Evolutionary conservation across 2,888 invertebrate genomes (phyloP), one percentile per base, ranked within the genome.

Genomic region (Aporophyla lueneburgensis): DNA sequence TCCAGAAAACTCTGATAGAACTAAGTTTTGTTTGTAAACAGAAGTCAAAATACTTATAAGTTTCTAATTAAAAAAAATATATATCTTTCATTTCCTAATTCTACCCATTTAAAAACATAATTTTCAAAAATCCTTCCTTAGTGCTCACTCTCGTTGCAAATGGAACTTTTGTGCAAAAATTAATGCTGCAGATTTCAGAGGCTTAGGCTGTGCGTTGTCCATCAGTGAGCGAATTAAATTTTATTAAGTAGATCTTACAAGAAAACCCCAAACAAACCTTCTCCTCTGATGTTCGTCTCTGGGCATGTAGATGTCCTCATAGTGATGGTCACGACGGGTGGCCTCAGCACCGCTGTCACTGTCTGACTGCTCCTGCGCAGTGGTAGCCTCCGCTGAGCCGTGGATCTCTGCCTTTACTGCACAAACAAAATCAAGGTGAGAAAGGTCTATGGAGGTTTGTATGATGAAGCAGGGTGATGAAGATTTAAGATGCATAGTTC

Each of bases 341-440:
- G 95, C 95, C 69, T 95, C 96, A 0, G 95, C 96, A 10, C 95
- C 96, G 77, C 95, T 96, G 90, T 96, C 96, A 71, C 95, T 95
- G 86, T 96, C 96, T 0, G 96, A 95, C 56, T 94, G 93, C 85
- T 95, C 96, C 3, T 90, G 92, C 0, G 89, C 88, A 2, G 92
- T 89, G n/a, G 92, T 89, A 66, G 91, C 89, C 61, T 94, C 95
- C 0, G 91, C 97, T 78, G 97, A 97, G n/a, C 98, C 98, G 96
- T 99, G 98, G 70, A 98, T 98, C 95, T 98, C 98, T 63, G 98
- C 98, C 97, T 98, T 98, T 86, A 98, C 98, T 98, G 97, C 5
- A 75, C 19, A 80, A 61, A 69, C 4, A n/a, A 21, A 5, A 10
- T 33, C 16, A 62, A 10, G 14, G 33, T 80, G 43, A 70, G 16